Conservation (phyloP, 2,888 invertebrate genomes). For the Tyria jacobaeae region DNA sequence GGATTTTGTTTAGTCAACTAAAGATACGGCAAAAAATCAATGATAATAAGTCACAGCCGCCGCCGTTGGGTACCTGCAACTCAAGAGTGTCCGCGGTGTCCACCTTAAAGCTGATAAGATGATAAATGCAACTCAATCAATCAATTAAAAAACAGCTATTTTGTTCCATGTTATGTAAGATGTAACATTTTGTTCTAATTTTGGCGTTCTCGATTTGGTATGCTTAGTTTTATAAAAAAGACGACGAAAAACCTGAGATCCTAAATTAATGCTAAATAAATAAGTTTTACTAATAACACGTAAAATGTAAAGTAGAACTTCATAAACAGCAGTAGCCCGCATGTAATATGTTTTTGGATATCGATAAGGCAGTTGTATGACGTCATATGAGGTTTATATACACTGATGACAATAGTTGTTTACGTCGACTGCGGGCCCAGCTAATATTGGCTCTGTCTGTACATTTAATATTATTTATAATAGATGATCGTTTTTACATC, state of each 20-base stretch:
- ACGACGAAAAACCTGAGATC: not conserved
- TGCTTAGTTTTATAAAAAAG: constrained; percentile 3
- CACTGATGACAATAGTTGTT: constrained; percentile 42
- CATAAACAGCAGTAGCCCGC: not conserved
- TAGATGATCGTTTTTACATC: constrained; percentile 31
- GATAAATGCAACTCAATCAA: too few relatives aligned
- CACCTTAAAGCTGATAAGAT: too few relatives aligned
- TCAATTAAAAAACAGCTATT: too few relatives aligned
- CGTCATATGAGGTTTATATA: constrained; percentile 24
- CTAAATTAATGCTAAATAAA: not conserved
- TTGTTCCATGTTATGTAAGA: too few relatives aligned
- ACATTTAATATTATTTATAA: constrained; percentile 28
- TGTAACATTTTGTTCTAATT: not conserved
- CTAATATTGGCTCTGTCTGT: constrained; percentile 29
- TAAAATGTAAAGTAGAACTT: not conserved
- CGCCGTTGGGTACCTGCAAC: too few relatives aligned
- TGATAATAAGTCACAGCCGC: too few relatives aligned
- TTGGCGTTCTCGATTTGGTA: not conserved
- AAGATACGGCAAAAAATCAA: too few relatives aligned
- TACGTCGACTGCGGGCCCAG: constrained; percentile 26
- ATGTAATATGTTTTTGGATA: constrained; percentile 4
- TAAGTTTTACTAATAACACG: not conserved
- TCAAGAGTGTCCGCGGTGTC: too few relatives aligned
- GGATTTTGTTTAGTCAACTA: too few relatives aligned
- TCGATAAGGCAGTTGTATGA: constrained; percentile 9